Evolutionary conservation across 1,140 invertebrate genomes (phyloP), one percentile per base, ranked within the genome.

Genomic region (Temnothorax nylanderi): DNA sequence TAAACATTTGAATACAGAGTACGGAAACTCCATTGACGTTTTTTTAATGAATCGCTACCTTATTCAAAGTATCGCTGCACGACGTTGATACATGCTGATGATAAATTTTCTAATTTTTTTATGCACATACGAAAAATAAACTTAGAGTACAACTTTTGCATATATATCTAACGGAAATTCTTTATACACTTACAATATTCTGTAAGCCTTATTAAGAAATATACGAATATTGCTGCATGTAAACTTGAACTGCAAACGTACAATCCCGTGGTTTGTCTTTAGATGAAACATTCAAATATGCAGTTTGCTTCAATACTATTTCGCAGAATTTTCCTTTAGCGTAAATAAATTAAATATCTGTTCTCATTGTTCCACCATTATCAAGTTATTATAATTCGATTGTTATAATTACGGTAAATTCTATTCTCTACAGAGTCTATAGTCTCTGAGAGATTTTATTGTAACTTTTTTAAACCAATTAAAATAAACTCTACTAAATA

Each of bases 1-100:
- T 74, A 82, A 82, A 82, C 69, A 82, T 26, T 21, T 18, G 69
- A 74, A 74, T 60, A 62, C 18, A 47, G 1, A 60, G 18, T 56
- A 10, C 18, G 13, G n/a, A 58, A 8, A 16, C 8, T 1, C 47
- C 18, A n/a, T 41, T 32, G 13, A 32, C 8, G 16, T n/a, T 84
- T 60, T 60, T 84, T 60, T 71, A 81, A 81, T 49, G 11, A 54
- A 71, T 56, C 21, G 64, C 49, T 71, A 56, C 16, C 34, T 44
- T 81, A 74, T 74, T 74, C 69, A 44, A 34, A 60, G n/a, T 74
- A 58, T 72, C 51, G 67, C 13, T 44, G 49, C 37, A 5, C 37
- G 41, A 74, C 11, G 51, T 74, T 47, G 67, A 60, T 84, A 41
- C 44, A 74, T 37, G 32, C 67, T 34, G 58, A 49, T 84, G 13